Percentiles rank a stretch among this genome's conserved stretches.
These are phyloP conservation scores for Danaus melanippus DNA, from an alignment of 1,140 invertebrate genomes.

Conservation along the genomic window DNA sequence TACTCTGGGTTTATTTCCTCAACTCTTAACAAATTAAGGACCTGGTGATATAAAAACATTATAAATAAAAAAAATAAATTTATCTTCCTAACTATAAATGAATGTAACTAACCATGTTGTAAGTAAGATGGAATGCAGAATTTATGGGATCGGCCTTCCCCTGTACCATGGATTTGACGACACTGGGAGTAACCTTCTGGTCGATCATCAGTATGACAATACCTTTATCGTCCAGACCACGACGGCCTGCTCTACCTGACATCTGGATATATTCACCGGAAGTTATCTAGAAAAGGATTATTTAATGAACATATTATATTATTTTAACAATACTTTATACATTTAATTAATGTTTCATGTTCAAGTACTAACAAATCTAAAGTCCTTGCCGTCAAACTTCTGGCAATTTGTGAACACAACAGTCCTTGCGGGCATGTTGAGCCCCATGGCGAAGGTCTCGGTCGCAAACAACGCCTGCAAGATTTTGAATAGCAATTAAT, in stretches of 20 bases:
- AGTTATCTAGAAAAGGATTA: conserved; percentile 76
- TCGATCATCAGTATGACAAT: conserved; percentile 99
- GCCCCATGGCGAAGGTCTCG: conserved; percentile 99
- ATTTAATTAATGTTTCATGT: neutral
- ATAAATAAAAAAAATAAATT: conserved; percentile 6
- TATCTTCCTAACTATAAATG: neutral
- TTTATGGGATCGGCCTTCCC: conserved; percentile 97
- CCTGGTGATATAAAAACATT: conserved; percentile 49
- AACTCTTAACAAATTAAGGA: conserved; percentile 94
- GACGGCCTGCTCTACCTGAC: conserved; percentile 97
- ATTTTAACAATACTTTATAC: no score
- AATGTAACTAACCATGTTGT: conserved; percentile 87
- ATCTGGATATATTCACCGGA: conserved; percentile 99
- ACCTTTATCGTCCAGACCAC: conserved; percentile 97
- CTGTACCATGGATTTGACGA: conserved; percentile 90
- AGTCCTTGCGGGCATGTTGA: conserved; percentile 99
- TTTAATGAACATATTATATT: conserved; percentile 4
- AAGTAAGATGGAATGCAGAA: conserved; percentile 98
- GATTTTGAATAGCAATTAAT: no score
- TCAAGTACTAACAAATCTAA: conserved; percentile 81
- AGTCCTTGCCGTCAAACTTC: conserved; percentile 99
- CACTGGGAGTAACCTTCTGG: conserved; percentile 92
- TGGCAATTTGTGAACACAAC: conserved; percentile 95
- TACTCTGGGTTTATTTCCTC: conserved; percentile 99
- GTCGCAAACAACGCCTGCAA: conserved; percentile 94